A percentile compares a stretch with the other conserved stretches of the same genome.
Evolutionary conservation across 2,797 vertebrate species (phyloP).

Genomic region (Huso huso): DNA sequence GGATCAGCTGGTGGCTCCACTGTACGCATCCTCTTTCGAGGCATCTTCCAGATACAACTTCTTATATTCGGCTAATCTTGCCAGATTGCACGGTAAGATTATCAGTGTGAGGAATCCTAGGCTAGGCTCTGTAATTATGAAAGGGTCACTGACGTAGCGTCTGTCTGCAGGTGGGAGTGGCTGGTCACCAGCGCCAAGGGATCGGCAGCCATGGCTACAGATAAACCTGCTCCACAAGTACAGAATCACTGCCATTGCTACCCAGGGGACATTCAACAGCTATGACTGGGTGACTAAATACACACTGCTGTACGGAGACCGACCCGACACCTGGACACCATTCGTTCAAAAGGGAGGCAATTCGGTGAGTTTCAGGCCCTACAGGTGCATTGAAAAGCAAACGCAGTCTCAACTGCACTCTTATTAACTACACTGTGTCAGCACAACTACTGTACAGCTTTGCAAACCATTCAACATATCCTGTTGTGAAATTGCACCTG

Average conservation of each 20-base stretch:
- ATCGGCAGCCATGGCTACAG: slow-evolving; percentile 93
- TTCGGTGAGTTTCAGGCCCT: slow-evolving; percentile 56
- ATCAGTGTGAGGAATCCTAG: too few species aligned
- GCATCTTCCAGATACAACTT: slow-evolving; percentile 89
- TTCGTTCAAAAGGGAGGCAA: slow-evolving; percentile 93
- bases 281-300: slow-evolving; percentile 92
- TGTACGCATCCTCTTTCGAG: slow-evolving; percentile 82
- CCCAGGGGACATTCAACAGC: slow-evolving; percentile 92
- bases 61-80: slow-evolving; percentile 82
- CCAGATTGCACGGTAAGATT: slow-evolving; percentile 83
- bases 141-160: too few species aligned
- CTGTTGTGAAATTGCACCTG: too few species aligned
- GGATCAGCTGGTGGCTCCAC: slow-evolving; percentile 76
- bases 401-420: too few species aligned
- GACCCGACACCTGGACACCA: slow-evolving; percentile 87
- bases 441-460: too few species aligned
- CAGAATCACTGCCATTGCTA: slow-evolving; percentile 80
- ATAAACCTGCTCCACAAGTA: slow-evolving; percentile 86
- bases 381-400: too few species aligned
- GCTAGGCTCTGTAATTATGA: too few species aligned
- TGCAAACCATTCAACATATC: too few species aligned
- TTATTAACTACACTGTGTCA: too few species aligned
- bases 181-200: slow-evolving; percentile 80
- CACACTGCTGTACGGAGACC: slow-evolving; percentile 85
- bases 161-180: slow-evolving; percentile 76